Conservation (phyloP, 2,113 vertebrate species). For the Syrrhaptes paradoxus region DNA sequence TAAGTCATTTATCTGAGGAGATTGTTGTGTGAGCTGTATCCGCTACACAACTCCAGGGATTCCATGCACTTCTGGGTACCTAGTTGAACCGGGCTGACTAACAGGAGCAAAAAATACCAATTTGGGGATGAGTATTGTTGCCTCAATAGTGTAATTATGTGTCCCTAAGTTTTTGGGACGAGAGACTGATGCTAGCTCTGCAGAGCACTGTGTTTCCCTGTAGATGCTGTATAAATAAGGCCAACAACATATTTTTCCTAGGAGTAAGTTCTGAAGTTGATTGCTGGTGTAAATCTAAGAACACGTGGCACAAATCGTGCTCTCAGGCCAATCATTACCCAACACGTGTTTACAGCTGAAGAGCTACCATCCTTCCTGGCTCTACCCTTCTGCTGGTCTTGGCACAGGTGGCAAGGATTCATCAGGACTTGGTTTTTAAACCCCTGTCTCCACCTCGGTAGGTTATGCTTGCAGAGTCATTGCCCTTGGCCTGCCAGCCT, state of each 20-base stretch:
- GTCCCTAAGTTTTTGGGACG: not conserved
- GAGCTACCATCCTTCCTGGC: not conserved
- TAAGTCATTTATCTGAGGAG: not conserved
- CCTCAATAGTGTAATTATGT: not conserved
- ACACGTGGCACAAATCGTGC: not conserved
- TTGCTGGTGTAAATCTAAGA: slow-evolving; percentile 1
- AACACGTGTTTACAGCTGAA: not conserved
- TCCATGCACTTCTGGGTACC: accelerated
- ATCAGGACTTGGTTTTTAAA: not conserved
- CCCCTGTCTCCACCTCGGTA: not conserved
- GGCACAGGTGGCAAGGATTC: not conserved
- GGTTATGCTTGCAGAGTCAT: not conserved
- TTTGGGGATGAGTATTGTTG: not conserved
- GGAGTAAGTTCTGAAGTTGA: not conserved
- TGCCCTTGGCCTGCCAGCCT: not conserved
- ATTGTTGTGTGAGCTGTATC: not conserved
- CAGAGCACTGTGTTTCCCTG: not conserved
- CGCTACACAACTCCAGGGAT: accelerated
- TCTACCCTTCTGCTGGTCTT: slow-evolving; percentile 10
- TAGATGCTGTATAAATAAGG: not conserved
- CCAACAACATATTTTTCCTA: not conserved
- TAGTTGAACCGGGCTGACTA: not conserved
- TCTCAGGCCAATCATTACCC: not conserved
- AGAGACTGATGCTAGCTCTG: not conserved
- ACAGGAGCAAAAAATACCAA: not conserved